Evolutionary conservation across 2,113 vertebrate genomes (phyloP), one percentile per base, ranked within the genome.

Genomic region (Daphoenositta chrysoptera): DNA sequence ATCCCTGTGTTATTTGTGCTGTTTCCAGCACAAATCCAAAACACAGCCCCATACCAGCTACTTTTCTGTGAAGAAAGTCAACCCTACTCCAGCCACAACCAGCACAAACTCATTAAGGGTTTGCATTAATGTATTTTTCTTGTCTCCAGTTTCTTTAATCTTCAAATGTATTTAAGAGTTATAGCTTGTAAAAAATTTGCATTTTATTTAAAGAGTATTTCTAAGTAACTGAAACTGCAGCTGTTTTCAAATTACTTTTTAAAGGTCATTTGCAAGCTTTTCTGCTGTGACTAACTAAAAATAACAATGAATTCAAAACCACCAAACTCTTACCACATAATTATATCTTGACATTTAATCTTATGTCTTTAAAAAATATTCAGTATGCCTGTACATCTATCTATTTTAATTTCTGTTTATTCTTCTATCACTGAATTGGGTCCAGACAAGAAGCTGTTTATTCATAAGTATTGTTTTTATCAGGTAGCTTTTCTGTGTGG

Each of bases 271-370:
- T 96, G 91, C 80, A 96, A 96, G 60, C 40, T 87, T 93, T 97
- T 83, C 37, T 97, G 88, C 72, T 73, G n/a, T 89, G 70, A 54
- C 87, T 89, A 93, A 93, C 90, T 96, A 93, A 98, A 98, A 97
- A 94, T 96, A 96, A 93, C 69, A 93, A 81, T 81, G 75, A 77
- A 94, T 94, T 91, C 72, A 82, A 85, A 96, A 69, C 64, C 90
- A 87, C 61, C 58, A 53, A 73, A 92, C 39, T 94, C 47, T 93
- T 88, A 56, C 53, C 39, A 82, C 63, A 86, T 96, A 97, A 95
- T 97, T 97, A 82, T 80, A 81, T 94, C 89, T 96, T 97, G 97
- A 96, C 75, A 97, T 97, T 97, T 97, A 97, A 94, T 97, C 61
- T 90, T 80, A 75, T 51, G 31, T 39, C 80, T 96, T 97, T 91